Evolutionary conservation across 2,113 vertebrate genomes (phyloP).

Genomic region (Gopherus evgoodei): DNA sequence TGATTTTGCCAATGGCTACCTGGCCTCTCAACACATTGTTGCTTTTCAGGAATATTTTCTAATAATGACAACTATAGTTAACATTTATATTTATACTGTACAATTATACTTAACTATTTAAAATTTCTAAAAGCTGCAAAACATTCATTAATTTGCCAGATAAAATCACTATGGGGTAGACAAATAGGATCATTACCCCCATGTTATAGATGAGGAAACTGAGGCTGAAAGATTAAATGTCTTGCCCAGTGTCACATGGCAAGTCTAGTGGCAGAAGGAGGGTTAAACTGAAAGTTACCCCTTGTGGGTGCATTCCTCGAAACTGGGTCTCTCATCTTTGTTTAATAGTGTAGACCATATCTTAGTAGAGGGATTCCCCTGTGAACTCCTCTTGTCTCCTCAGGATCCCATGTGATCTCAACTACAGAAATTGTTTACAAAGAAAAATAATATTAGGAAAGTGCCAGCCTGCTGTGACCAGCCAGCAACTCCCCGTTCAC

Average conservation of each 20-base stretch:
- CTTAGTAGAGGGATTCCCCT: not conserved
- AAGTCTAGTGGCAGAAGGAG: not conserved
- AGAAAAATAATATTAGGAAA: not conserved
- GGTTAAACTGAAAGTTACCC: not conserved
- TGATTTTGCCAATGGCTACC: not conserved
- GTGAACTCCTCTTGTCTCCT: not conserved
- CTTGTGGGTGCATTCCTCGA: not conserved
- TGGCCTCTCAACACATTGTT: not conserved
- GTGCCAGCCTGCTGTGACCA: not conserved
- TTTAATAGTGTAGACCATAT: not conserved
- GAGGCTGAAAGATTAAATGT: not conserved
- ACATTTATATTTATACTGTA: not conserved
- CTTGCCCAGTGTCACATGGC: not conserved
- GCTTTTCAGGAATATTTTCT: not conserved
- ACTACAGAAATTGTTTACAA: not conserved
- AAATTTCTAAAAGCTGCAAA: accelerated
- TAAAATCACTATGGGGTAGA: not conserved
- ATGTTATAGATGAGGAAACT: not conserved
- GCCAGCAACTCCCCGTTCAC: not conserved
- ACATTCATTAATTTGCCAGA: not conserved
- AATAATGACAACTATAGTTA: accelerated
- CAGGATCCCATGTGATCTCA: not conserved
- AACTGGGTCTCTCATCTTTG: accelerated
- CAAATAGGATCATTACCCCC: not conserved
- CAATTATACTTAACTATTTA: accelerated